Evolutionary conservation across 2,113 vertebrate genomes (phyloP).

Genomic region (Rafetus swinhoei): DNA sequence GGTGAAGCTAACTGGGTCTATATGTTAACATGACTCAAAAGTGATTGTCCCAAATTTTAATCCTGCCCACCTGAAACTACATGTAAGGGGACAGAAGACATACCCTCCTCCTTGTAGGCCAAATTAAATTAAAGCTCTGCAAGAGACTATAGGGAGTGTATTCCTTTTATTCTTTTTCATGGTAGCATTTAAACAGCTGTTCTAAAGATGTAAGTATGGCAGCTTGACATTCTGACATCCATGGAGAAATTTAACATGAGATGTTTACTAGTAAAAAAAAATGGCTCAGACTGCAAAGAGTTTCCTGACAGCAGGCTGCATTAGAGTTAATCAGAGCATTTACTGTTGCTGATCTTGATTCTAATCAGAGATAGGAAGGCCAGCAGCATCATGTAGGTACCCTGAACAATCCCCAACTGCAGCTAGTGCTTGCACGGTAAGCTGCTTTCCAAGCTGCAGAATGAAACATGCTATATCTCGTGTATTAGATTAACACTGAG

Average conservation of each 20-base stretch:
- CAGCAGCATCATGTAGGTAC: background rate
- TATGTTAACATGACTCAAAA: background rate
- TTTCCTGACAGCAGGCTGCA: conserved; percentile 48
- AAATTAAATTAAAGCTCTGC: background rate
- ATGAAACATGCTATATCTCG: background rate
- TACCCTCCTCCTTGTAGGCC: background rate
- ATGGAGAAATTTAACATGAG: conserved; percentile 29
- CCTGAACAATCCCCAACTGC: conserved; percentile 46
- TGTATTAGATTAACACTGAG: conserved; percentile 41
- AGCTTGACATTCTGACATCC: conserved; percentile 16
- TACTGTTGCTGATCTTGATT: conserved; percentile 56
- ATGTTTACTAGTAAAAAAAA: conserved; percentile 52
- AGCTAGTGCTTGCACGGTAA: background rate
- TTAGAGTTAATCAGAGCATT: conserved; percentile 57
- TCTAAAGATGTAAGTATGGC: background rate
- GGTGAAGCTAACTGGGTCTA: background rate
- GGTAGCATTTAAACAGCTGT: background rate
- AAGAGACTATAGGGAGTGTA: background rate
- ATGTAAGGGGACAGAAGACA: background rate
- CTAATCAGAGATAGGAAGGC: conserved; percentile 47
- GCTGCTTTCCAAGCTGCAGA: background rate
- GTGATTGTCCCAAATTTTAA: background rate
- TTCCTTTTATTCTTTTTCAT: background rate
- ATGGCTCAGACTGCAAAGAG: background rate
- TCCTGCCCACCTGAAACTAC: background rate